Evolutionary conservation across 2,797 vertebrate species (phyloP).

Genomic region (Anniella stebbinsi): DNA sequence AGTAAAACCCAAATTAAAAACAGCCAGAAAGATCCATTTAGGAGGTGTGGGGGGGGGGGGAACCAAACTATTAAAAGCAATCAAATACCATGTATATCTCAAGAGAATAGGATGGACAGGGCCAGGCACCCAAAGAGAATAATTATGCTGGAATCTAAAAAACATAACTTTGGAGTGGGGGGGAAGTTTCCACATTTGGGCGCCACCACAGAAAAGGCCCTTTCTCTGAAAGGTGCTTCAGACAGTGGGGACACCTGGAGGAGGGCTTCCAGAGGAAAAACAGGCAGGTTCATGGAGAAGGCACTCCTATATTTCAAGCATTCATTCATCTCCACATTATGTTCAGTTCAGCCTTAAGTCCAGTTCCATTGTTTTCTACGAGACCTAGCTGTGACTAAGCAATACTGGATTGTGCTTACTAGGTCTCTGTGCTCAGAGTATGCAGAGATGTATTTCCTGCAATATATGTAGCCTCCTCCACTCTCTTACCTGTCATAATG

Average conservation of each 20-base stretch:
- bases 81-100: neutral
- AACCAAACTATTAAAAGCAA: neutral
- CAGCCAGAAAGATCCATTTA: neutral
- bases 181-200: neutral
- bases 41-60: too few relatives aligned
- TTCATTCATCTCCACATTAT: neutral
- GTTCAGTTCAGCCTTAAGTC: neutral
- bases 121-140: too few relatives aligned
- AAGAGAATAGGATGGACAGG: neutral
- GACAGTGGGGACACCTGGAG: neutral
- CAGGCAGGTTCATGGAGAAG: neutral
- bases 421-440: neutral
- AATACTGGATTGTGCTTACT: neutral
- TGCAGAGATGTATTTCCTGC: neutral
- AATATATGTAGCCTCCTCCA: neutral
- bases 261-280: neutral
- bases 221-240: neutral
- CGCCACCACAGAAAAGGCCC: neutral
- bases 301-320: neutral
- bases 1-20: neutral
- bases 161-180: neutral
- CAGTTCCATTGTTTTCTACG: neutral
- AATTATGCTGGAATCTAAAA: neutral
- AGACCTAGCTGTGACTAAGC: neutral
- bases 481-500: neutral